Base-by-base conservation (phyloP, 2,113 vertebrate species). In the Colinus virginianus region DNA sequence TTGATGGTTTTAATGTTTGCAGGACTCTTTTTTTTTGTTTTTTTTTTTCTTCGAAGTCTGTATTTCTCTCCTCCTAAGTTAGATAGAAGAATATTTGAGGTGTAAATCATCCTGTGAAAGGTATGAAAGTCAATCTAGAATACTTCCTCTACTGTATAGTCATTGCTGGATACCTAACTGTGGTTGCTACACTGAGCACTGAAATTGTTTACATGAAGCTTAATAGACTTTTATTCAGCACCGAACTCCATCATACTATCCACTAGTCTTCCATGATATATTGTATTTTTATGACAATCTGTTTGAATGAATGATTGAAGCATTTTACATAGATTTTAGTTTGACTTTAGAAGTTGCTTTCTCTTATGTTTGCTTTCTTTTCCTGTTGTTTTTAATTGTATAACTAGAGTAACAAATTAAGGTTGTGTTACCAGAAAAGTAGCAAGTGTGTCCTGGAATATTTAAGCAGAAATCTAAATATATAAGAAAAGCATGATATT, bases 131-230 rank as follows among this genome's bases (percentile, higher is more conserved):
- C 55, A 56, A 93, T 96, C 61, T 84, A 79, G 78, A n/a, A 78
- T 72, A 67, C 43, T 94, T 95, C 25, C 9, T 86, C 56, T 70
- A 46, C 59, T 59, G 17, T 74, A 94, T 85, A 96, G 78, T 85
- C 67, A 80, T 58, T 72, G 77, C 78, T 72, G 58, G 85, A 56
- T 94, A 71, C 51, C 58, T 90, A 93, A 88, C 21, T 43, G 59
- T 82, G 21, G 18, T 85, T 96, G 95, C 87, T 88, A 75, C 32
- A 81, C 55, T 62, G 68, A 77, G 96, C 86, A 87, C 71, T 80
- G 79, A 77, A 92, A 86, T 84, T 74, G 43, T 93, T 97, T 95
- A 59, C 34, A 58, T 88, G 94, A 96, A 68, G 32, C 38, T 78
- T 79, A 55, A 78, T 45, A 88, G 21, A 30, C 45, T 36, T 92